Conservation (phyloP, 1,140 invertebrate genomes). For the Trichonephila clavipes region DNA sequence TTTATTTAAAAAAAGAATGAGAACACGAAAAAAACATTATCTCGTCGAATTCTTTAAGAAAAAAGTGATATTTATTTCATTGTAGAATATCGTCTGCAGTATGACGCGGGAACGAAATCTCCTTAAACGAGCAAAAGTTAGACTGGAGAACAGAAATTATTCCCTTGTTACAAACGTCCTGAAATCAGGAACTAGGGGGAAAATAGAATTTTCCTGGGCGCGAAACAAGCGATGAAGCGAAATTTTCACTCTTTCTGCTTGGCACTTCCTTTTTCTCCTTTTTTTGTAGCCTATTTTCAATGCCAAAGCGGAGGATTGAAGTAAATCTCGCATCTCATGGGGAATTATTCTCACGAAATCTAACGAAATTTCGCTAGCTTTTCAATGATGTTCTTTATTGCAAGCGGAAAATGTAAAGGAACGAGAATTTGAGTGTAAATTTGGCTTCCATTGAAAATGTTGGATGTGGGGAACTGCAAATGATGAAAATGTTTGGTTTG, state of each 20-base stretch:
- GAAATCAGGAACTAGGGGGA: not conserved
- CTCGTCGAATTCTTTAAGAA: too few relatives aligned
- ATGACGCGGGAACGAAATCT: not conserved
- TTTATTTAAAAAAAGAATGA: too few relatives aligned
- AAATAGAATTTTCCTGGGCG: not conserved
- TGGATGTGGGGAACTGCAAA: too few relatives aligned
- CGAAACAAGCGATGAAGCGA: not conserved
- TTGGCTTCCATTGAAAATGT: too few relatives aligned
- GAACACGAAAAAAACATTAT: too few relatives aligned
- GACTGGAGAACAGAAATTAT: not conserved
- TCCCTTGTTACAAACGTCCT: not conserved
- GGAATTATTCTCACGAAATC: not conserved
- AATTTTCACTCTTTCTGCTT: not conserved
- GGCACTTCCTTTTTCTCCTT: not conserved
- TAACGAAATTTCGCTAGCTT: not conserved
- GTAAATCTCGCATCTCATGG: not conserved
- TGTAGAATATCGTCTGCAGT: not conserved
- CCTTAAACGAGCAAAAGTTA: not conserved
- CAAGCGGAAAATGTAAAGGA: not conserved
- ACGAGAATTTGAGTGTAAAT: too few relatives aligned
- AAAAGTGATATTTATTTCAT: not conserved
- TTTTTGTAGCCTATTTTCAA: not conserved
- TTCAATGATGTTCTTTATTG: not conserved
- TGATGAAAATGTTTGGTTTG: too few relatives aligned
- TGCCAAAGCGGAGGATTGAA: not conserved